A percentile compares a stretch with the other conserved stretches of the same genome.
Evolutionary conservation across 2,888 invertebrate species (phyloP).

Genomic region (Epinotia bilunana): DNA sequence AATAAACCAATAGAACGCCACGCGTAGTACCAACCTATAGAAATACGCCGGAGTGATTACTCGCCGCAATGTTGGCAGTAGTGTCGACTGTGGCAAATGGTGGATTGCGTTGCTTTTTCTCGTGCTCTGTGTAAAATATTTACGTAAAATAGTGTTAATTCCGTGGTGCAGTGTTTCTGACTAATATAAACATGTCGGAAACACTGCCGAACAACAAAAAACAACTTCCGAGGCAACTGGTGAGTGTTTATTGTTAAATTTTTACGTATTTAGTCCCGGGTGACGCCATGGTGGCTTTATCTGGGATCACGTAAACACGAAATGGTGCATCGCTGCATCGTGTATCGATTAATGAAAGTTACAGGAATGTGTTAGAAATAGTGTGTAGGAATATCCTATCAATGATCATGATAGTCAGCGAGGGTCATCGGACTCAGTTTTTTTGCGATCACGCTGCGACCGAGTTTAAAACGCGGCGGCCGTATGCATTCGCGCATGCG

Average conservation of each 20-base stretch:
- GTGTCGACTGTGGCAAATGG: conserved; percentile 84
- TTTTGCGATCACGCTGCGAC: conserved; percentile 78
- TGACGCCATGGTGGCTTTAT: conserved; percentile 87
- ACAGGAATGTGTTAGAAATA: conserved; percentile 59
- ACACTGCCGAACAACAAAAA: conserved; percentile 84
- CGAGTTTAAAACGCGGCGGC: conserved; percentile 82
- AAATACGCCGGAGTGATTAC: conserved; percentile 74
- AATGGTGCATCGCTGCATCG: conserved; percentile 85
- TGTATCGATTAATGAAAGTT: conserved; percentile 81
- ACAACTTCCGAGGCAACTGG: conserved; percentile 86
- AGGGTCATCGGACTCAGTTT: conserved; percentile 77
- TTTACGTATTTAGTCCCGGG: conserved; percentile 84
- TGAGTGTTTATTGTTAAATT: conserved; percentile 83
- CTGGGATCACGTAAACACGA: conserved; percentile 87
- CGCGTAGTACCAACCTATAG: conserved; percentile 67
- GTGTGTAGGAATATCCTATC: conserved; percentile 55
- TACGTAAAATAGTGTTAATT: conserved; percentile 84
- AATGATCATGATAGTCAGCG: conserved; percentile 61
- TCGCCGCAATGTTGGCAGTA: conserved; percentile 76
- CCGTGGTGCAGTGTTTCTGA: conserved; percentile 83
- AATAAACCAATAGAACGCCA: conserved; percentile 75
- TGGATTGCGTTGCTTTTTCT: conserved; percentile 85
- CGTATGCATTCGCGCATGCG: conserved; percentile 84
- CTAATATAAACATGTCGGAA: conserved; percentile 84
- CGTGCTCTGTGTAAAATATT: conserved; percentile 85